These are phyloP conservation scores for Adelphocoris suturalis DNA, from an alignment of 2,888 invertebrate species.

Conservation along the genomic window DNA sequence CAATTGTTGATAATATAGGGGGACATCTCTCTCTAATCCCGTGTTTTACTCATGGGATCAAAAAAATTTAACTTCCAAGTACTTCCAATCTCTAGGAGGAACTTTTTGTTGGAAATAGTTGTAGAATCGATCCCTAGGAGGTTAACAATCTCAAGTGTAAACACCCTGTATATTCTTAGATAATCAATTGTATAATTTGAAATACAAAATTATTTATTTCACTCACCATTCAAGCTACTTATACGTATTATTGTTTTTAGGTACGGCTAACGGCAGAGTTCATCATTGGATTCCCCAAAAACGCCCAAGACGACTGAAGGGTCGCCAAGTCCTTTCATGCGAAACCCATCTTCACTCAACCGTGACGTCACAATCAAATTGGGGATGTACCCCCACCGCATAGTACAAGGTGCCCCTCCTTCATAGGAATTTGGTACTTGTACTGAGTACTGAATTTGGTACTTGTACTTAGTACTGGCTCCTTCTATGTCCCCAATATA, in stretches of 20 bases:
- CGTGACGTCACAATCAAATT: conserved; percentile 62
- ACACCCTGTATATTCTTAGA: too few species aligned
- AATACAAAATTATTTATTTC: too few species aligned
- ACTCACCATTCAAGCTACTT: not conserved
- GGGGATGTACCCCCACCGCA: conserved; percentile 49
- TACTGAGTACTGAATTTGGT: too few species aligned
- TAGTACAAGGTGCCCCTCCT: not conserved
- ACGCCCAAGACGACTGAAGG: conserved; percentile 41
- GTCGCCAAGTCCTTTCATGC: not conserved
- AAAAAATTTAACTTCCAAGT: too few species aligned
- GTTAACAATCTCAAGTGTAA: too few species aligned
- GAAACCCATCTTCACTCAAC: conserved; percentile 44
- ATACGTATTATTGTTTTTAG: conserved; percentile 38
- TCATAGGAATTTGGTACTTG: not conserved
- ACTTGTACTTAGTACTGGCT: not conserved
- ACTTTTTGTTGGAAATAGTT: too few species aligned
- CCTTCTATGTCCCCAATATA: not conserved
- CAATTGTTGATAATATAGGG: too few species aligned
- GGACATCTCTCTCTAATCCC: too few species aligned
- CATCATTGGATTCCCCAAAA: conserved; percentile 60
- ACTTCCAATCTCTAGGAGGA: too few species aligned
- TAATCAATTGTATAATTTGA: too few species aligned
- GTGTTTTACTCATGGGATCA: too few species aligned
- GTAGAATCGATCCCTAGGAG: too few species aligned
- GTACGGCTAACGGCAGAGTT: conserved; percentile 58